phyloP scores from a whole-genome alignment of 35 echinoderm and acorn worm genomes.

The Strongylocentrotus purpuratus region DNA sequence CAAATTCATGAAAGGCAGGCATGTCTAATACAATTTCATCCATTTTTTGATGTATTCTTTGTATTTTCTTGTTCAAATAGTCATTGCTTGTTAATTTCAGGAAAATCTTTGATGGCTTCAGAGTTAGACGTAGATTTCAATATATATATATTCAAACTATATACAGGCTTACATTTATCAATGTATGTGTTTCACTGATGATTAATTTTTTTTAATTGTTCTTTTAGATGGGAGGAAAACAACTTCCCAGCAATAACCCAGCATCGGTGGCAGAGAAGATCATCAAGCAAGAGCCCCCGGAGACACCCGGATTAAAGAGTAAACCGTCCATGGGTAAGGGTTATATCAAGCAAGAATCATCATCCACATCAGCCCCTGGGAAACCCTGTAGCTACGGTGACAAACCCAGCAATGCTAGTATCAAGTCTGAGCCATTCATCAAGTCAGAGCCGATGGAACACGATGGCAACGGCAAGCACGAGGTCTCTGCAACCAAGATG shows the following conservation, averaged over 20 bases:
- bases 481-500: background rate
- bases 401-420: slow-evolving; percentile 1
- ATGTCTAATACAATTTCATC: too few relatives aligned
- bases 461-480: background rate
- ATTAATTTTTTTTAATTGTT: background rate
- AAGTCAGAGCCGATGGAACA: slow-evolving; percentile 62
- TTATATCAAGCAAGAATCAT: background rate
- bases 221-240: slow-evolving; percentile 17
- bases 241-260: slow-evolving; percentile 34
- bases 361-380: background rate
- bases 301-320: slow-evolving; percentile 2
- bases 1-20: too few relatives aligned
- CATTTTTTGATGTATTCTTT: too few relatives aligned
- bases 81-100: background rate
- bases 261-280: background rate
- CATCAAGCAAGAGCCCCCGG: slow-evolving; percentile 35
- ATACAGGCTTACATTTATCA: background rate
- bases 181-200: background rate
- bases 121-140: background rate
- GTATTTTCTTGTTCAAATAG: background rate
- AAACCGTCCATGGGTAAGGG: background rate
- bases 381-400: background rate
- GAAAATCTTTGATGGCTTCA: background rate
- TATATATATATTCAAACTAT: background rate
- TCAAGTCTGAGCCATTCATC: slow-evolving; percentile 47